Conservation (phyloP, 2,113 vertebrate genomes). For the Otus sunia region DNA sequence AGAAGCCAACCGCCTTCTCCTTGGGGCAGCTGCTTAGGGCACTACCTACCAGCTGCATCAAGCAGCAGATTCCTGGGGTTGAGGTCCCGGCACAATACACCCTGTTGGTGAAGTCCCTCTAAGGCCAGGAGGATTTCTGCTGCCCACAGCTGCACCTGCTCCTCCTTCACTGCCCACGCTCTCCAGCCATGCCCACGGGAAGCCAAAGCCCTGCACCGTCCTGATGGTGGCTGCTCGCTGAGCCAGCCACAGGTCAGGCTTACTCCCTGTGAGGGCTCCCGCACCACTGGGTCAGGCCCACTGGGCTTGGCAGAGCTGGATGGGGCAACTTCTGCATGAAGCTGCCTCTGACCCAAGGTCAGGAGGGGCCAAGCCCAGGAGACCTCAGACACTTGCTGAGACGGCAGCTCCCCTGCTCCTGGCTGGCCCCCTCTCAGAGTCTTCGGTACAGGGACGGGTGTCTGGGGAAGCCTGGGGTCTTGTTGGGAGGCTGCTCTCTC, state of each 20-base stretch:
- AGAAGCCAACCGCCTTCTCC: background rate
- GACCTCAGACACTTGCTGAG: background rate
- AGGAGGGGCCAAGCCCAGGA: background rate
- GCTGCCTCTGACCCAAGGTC: background rate
- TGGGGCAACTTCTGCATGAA: background rate
- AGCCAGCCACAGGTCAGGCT: background rate
- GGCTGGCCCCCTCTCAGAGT: background rate
- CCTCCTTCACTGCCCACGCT: slow-evolving; percentile 80
- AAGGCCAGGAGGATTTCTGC: slow-evolving; percentile 90
- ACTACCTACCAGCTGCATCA: slow-evolving; percentile 80
- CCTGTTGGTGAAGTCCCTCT: slow-evolving; percentile 93
- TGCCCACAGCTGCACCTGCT: slow-evolving; percentile 87
- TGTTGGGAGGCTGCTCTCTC: background rate
- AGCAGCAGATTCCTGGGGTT: slow-evolving; percentile 96
- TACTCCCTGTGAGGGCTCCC: background rate
- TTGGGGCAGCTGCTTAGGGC: background rate
- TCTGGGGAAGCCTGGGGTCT: background rate
- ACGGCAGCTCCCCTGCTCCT: background rate
- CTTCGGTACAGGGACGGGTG: background rate
- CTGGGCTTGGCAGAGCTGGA: background rate
- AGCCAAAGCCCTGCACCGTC: background rate
- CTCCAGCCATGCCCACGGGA: background rate
- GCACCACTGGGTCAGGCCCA: background rate
- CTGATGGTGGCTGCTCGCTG: background rate
- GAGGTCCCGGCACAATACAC: slow-evolving; percentile 92